These are phyloP conservation scores for Melospiza melodia DNA, from an alignment of 2,113 vertebrate species.

Conservation along the genomic window DNA sequence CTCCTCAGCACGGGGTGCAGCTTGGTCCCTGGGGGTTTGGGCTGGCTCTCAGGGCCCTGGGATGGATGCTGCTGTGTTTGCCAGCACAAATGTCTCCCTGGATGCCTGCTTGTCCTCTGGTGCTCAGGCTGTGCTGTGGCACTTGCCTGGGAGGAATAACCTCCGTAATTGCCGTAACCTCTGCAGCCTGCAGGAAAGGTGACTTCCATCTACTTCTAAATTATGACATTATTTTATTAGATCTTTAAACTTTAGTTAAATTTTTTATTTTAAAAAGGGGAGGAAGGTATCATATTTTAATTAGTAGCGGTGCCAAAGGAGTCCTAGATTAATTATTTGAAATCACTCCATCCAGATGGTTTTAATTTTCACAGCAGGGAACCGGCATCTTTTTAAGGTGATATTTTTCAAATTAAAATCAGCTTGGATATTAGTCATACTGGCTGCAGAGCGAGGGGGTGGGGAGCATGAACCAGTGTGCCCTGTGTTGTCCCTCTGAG, in stretches of 20 bases:
- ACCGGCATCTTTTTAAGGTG: constrained; percentile 77
- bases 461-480: background rate
- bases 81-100: background rate
- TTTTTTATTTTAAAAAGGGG: constrained; percentile 71
- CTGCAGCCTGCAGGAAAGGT: constrained; percentile 30
- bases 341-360: constrained; percentile 78
- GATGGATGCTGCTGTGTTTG: background rate
- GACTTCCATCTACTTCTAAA: constrained; percentile 68
- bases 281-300: constrained; percentile 79
- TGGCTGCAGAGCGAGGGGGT: constrained; percentile 63
- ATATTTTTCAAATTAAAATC: constrained; percentile 84
- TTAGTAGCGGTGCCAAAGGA: constrained; percentile 80
- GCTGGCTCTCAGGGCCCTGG: rapidly evolving
- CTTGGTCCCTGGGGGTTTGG: background rate
- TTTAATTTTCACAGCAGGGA: constrained; percentile 82
- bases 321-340: constrained; percentile 81
- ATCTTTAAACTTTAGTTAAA: constrained; percentile 81
- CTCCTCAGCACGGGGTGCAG: rapidly evolving
- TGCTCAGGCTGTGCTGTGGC: background rate
- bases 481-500: constrained; percentile 19
- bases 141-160: background rate
- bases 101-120: background rate
- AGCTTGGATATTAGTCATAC: constrained; percentile 73
- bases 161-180: background rate
- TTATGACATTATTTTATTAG: constrained; percentile 77